A percentile compares a stretch with the other conserved stretches of the same genome.
phyloP scores from a whole-genome alignment of 1,140 invertebrate genomes.

The roundworm (Caenorhabditis elegans) region WBcel235 BX284605.5:10962001-10962500 shows the following conservation, averaged over 20 bases:
- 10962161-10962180: neutral
- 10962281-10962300: neutral
- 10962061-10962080: neutral
- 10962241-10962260: neutral
- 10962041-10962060: neutral
- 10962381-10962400: neutral
- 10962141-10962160: neutral
- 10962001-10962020: neutral
- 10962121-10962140: neutral
- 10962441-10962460: neutral
- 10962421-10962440: constrained; percentile 5
- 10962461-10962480: neutral
- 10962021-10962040: neutral
- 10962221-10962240: neutral
- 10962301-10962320: neutral
- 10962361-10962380: neutral
- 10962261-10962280: neutral
- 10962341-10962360: neutral
- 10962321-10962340: neutral
- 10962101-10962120: neutral
- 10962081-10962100: neutral
- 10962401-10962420: neutral
- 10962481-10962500: neutral
- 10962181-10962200: neutral
- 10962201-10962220: too few relatives aligned